A percentile compares a stretch with the other conserved stretches of the same genome.
phyloP scores from a whole-genome alignment of 2,888 invertebrate genomes.

The Dorcus parallelipipedus region DNA sequence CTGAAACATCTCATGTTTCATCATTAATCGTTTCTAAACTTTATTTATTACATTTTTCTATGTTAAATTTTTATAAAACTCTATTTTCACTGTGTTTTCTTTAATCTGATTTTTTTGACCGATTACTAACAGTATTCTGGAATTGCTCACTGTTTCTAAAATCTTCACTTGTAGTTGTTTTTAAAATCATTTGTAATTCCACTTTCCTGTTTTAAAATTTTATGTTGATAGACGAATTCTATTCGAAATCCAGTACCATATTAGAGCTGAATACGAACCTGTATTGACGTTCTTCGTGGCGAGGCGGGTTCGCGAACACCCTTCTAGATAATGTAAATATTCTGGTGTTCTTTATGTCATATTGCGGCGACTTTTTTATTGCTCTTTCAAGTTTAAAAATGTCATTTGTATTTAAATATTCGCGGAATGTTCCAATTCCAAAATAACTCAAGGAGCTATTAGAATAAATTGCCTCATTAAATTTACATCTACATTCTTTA shows the following conservation, averaged over 20 bases:
- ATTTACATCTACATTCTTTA: not conserved
- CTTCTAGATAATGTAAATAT: constrained; percentile 34
- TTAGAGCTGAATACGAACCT: constrained; percentile 9
- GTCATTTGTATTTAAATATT: constrained; percentile 42
- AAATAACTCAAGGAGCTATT: constrained; percentile 29
- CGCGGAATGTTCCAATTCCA: constrained; percentile 30
- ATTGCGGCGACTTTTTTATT: constrained; percentile 39
- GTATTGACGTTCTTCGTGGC: constrained; percentile 4
- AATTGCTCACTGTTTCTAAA: too few species aligned
- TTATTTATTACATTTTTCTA: too few species aligned
- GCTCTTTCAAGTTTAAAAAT: constrained; percentile 35
- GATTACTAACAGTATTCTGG: too few species aligned
- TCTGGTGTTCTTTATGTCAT: constrained; percentile 36
- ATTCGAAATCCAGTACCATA: not conserved
- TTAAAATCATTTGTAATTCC: too few species aligned
- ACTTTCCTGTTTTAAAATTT: too few species aligned
- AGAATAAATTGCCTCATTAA: constrained; percentile 15
- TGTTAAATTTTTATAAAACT: too few species aligned
- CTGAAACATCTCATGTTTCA: too few species aligned
- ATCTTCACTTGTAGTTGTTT: too few species aligned
- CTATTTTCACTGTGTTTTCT: too few species aligned
- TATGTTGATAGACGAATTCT: too few species aligned
- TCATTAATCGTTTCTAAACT: too few species aligned
- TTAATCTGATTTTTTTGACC: too few species aligned
- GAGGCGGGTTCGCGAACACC: constrained; percentile 17